Conservation (phyloP, 2,888 invertebrate genomes). For the Autographa pulchrina region DNA sequence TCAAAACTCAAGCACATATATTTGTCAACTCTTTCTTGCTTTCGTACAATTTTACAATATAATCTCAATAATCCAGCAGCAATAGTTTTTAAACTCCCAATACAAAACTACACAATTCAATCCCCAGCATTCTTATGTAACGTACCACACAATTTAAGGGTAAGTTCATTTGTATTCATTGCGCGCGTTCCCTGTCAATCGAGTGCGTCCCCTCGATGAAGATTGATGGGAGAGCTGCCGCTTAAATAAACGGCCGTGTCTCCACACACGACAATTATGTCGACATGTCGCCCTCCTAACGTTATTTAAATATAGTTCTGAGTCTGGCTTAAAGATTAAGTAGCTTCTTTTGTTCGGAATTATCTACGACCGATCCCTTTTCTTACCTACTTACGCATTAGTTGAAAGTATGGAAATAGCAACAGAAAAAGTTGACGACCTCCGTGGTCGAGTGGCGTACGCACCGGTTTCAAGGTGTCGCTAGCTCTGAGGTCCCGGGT, state of each 20-base stretch:
- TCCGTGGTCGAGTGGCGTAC: too few relatives aligned
- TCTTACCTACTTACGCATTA: too few relatives aligned
- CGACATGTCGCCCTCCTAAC: constrained; percentile 39
- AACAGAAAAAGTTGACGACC: too few relatives aligned
- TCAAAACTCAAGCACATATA: too few relatives aligned
- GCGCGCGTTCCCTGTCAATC: constrained; percentile 71
- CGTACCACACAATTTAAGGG: constrained; percentile 61
- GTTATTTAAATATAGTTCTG: constrained; percentile 43
- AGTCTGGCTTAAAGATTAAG: not conserved
- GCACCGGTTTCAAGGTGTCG: too few relatives aligned
- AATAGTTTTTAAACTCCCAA: not conserved
- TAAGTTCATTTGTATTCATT: constrained; percentile 75
- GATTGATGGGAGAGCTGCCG: constrained; percentile 69
- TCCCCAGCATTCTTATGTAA: constrained; percentile 26
- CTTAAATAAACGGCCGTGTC: constrained; percentile 68
- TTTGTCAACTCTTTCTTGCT: too few relatives aligned
- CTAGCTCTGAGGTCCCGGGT: too few relatives aligned
- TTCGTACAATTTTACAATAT: not conserved
- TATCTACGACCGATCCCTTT: not conserved
- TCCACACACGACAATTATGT: constrained; percentile 64
- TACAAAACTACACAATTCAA: not conserved
- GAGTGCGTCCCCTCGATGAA: constrained; percentile 69
- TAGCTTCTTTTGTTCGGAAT: not conserved
- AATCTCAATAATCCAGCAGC: not conserved
- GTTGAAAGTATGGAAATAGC: too few relatives aligned